Evolutionary conservation across 2,113 vertebrate species (phyloP), one percentile per base, ranked within the genome.

Genomic region (Dasyornis broadbenti): DNA sequence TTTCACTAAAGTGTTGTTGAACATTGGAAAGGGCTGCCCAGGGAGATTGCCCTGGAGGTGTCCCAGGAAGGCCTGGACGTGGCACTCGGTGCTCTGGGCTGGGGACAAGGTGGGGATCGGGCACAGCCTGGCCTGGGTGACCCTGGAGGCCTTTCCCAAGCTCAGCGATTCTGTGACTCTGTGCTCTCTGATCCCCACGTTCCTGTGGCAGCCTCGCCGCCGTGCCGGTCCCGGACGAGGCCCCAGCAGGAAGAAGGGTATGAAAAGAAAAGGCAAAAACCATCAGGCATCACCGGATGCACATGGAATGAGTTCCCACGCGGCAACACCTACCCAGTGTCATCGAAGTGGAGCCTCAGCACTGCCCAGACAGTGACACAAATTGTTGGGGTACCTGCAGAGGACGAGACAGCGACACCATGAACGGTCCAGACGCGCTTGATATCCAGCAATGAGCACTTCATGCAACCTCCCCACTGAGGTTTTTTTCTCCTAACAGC

Each of bases 291-390:
- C n/a, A n/a, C n/a, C n/a, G 45, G 82, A 40, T 2, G 15, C 19
- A 18, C 1, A 1, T 19, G 52, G 30, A 37, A 42, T 6, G 1
- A 1, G 35, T 64, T 61, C 44, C 57, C 68, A 24, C 2, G 0
- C 15, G 13, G 7, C 2, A 7, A 26, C 73, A 98, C 98, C 20
- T 97, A 99, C 99, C 99, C 99, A 2, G 97, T 98, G 79, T 99
- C 97, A 61, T 99, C 98, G 28, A 99, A 99, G 94, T 99, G 99
- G 47, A 99, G 98, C 76, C 99, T 98, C 90, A 99, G 97, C 61
- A 99, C 98, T 2, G 99, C 99, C 99, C 99, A 99, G 86, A 99
- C 98, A 0, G 98, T 99, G 91, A 99, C 99, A 81, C 99, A 99
- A 71, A 99, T 98, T 9, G 99, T 99, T 13, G 99, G 99, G n/a